Conservation (phyloP, 2,888 invertebrate genomes). For the Dolichopus griseipennis region DNA sequence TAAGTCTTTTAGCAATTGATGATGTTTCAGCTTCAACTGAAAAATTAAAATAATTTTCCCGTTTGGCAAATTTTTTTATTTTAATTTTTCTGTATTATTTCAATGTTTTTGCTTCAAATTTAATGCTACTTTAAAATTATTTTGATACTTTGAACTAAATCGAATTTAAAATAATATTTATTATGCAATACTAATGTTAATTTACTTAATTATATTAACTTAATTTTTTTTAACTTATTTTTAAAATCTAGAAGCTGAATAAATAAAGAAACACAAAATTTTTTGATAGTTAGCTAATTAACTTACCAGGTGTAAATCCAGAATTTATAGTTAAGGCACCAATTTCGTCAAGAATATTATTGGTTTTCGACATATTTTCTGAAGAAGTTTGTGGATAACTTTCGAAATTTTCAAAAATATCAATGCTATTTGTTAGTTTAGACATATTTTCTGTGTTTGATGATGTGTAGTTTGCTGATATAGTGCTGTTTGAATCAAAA, state of each 20-base stretch:
- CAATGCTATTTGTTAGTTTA: constrained; percentile 33
- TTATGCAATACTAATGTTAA: too few species aligned
- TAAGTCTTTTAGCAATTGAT: constrained; percentile 6
- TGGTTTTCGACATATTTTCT: constrained; percentile 26
- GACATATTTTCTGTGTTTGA: constrained; percentile 23
- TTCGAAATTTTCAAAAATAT: constrained; percentile 30
- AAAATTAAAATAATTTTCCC: neutral
- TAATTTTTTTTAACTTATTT: too few species aligned
- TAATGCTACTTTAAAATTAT: too few species aligned
- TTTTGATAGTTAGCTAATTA: neutral
- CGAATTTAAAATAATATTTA: too few species aligned
- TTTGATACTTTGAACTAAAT: too few species aligned
- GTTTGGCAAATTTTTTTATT: neutral
- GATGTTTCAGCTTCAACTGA: neutral
- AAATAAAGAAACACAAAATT: too few species aligned
- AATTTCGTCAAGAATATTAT: constrained; percentile 46
- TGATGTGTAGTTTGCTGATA: constrained; percentile 22
- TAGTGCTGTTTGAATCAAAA: constrained; percentile 41
- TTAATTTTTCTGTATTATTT: neutral
- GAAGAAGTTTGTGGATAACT: constrained; percentile 18
- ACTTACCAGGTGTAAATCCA: constrained; percentile 42
- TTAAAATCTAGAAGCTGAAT: too few species aligned
- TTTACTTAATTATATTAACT: too few species aligned
- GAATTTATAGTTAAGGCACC: constrained; percentile 42
- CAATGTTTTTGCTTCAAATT: neutral